These are phyloP conservation scores for Frieseomelitta varia DNA, from an alignment of 1,140 invertebrate genomes.

Conservation along the genomic window DNA sequence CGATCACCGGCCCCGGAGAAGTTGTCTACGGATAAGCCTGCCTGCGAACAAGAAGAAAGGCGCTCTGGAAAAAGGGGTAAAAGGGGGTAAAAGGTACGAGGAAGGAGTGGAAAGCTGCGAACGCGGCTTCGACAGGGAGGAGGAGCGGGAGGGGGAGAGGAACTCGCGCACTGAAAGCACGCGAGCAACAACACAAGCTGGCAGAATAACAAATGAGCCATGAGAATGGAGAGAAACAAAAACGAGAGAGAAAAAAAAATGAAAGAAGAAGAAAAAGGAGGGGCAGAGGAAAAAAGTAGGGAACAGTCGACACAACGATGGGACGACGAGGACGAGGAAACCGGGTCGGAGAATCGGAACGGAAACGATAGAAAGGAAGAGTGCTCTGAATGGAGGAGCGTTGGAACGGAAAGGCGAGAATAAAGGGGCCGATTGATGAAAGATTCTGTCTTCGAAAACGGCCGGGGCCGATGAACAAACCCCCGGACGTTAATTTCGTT, in stretches of 20 bases:
- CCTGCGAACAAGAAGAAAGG: slow-evolving; percentile 23
- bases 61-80: not conserved
- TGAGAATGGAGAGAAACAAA: slow-evolving; percentile 36
- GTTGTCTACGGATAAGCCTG: slow-evolving; percentile 49
- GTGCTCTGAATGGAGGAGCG: slow-evolving; percentile 37
- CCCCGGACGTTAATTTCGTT: slow-evolving; percentile 48
- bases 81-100: not conserved
- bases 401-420: slow-evolving; percentile 45
- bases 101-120: not conserved
- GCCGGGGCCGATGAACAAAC: not conserved
- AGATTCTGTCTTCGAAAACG: slow-evolving; percentile 30
- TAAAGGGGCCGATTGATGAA: slow-evolving; percentile 39
- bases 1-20: slow-evolving; percentile 42
- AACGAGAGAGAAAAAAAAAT: too few relatives aligned
- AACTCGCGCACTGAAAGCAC: slow-evolving; percentile 39
- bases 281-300: slow-evolving; percentile 49
- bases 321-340: slow-evolving; percentile 18
- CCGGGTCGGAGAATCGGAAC: slow-evolving; percentile 32
- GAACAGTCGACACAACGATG: slow-evolving; percentile 51
- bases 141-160: not conserved
- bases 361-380: slow-evolving; percentile 29
- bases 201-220: slow-evolving; percentile 72
- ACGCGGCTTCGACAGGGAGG: not conserved
- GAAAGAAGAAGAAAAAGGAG: too few relatives aligned
- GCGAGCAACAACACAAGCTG: slow-evolving; percentile 70